Percentiles rank a stretch among this genome's conserved stretches.
phyloP scores from a whole-genome alignment of 2,888 invertebrate species.

The Drosophila emarginata region DNA sequence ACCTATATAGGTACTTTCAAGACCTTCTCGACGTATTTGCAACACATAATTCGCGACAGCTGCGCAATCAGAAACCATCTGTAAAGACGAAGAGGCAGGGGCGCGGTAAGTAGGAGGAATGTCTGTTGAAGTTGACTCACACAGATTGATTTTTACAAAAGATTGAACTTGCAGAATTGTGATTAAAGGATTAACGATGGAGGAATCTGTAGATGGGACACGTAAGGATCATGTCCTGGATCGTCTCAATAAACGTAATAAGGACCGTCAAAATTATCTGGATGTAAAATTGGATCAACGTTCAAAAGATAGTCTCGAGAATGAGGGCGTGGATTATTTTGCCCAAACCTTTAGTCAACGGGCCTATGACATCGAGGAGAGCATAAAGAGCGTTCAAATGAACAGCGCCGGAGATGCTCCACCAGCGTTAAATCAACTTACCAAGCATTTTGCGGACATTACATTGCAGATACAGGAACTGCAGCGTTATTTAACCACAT shows the following conservation, averaged over 20 bases:
- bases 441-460: constrained; percentile 86
- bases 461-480: constrained; percentile 88
- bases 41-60: neutral
- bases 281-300: constrained; percentile 80
- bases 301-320: constrained; percentile 73
- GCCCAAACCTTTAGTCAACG: constrained; percentile 87
- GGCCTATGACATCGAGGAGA: constrained; percentile 86
- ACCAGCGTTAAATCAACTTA: constrained; percentile 77
- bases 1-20: neutral
- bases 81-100: neutral
- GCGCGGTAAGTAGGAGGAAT: neutral
- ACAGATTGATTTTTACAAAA: constrained; percentile 66
- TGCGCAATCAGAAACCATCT: neutral
- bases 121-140: constrained; percentile 5
- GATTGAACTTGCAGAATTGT: neutral
- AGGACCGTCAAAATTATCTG: constrained; percentile 80
- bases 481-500: constrained; percentile 90
- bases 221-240: constrained; percentile 80
- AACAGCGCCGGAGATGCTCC: constrained; percentile 50
- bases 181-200: constrained; percentile 43
- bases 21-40: neutral
- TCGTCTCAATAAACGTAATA: constrained; percentile 81
- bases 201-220: constrained; percentile 37
- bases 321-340: constrained; percentile 86
- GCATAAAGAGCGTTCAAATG: constrained; percentile 82